These are phyloP conservation scores for Oreamnos americanus DNA, from an alignment of 2,113 vertebrate species.

Conservation along the genomic window DNA sequence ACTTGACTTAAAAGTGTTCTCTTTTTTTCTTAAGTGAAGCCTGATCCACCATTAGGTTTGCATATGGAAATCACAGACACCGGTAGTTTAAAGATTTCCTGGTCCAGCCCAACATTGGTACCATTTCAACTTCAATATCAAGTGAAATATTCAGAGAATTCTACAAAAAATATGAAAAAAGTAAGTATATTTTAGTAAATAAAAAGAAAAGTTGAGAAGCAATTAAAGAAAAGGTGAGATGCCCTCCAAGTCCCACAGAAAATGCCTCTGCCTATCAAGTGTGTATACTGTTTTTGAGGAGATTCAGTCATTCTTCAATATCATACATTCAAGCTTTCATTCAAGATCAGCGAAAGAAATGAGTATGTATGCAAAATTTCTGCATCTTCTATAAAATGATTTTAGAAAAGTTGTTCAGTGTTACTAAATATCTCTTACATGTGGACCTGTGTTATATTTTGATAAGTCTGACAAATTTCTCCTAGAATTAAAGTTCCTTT, in stretches of 20 bases:
- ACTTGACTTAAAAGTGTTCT: background rate
- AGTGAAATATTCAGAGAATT: slow-evolving; percentile 83
- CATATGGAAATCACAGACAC: slow-evolving; percentile 83
- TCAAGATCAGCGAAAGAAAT: background rate
- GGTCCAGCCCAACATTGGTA: slow-evolving; percentile 76
- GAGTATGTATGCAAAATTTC: background rate
- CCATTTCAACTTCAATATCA: slow-evolving; percentile 82
- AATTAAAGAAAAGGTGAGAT: background rate
- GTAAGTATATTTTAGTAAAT: slow-evolving; percentile 70
- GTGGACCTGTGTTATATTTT: background rate
- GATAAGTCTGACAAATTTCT: background rate
- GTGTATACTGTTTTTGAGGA: background rate
- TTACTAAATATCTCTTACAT: background rate
- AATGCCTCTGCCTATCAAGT: background rate
- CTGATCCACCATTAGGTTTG: slow-evolving; percentile 86
- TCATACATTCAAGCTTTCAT: background rate
- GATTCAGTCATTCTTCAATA: background rate
- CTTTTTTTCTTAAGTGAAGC: slow-evolving; percentile 83
- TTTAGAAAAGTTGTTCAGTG: background rate
- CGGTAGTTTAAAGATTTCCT: slow-evolving; percentile 84
- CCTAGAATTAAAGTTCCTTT: background rate
- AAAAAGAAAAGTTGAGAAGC: background rate
- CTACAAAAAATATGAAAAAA: slow-evolving; percentile 56
- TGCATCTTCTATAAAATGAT: background rate
- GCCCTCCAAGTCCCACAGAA: background rate